Base-by-base conservation (phyloP, 2,797 vertebrate species). In the Scleropages formosus region DNA sequence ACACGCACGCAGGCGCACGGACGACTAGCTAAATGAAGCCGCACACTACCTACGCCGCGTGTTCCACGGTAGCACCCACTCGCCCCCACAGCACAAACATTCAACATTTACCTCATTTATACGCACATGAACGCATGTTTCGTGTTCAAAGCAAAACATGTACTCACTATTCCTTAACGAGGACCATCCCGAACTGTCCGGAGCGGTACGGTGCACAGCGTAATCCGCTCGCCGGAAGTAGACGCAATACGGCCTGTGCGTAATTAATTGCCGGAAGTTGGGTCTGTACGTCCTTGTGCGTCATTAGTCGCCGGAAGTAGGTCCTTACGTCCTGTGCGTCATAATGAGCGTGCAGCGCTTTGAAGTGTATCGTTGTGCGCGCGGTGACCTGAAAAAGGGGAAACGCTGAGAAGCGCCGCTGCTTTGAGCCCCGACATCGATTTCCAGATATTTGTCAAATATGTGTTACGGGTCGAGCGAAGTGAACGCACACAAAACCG, bases 131-230 rank as follows among this genome's bases (percentile, higher is more conserved):
- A 53, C 1, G 46, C 12, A 1, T 68, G 46, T 16, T 62, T 22
- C 16, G 53, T 0, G 18, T 49, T n/a, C 11, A 46, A 26, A 24
- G 3, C 11, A n/a, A 10, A 31, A 77, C 39, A 60, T 56, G 4
- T 67, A 86, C 85, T 84, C 69, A 86, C 85, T 86, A 86, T 86
- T 86, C 83, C 74, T 86, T 86, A 75, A 86, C 53, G 72, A 86
- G 85, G 81, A 86, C 85, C 85, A 86, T 85, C 73, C 82, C 81
- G 85, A 79, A 73, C 73, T 72, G 79, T 24, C 77, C 81, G 79
- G 80, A 80, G 85, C 77, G 76, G 79, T 64, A 82, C 80, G 76
- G 82, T 78, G 80, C 83, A 79, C 81, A 82, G 79, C 80, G 79
- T 67, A 74, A 66, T 75, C 68, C 74, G 56, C 71, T 72, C 81